phyloP scores from a whole-genome alignment of 2,113 vertebrate genomes.

The Leucopternis melanops region DNA sequence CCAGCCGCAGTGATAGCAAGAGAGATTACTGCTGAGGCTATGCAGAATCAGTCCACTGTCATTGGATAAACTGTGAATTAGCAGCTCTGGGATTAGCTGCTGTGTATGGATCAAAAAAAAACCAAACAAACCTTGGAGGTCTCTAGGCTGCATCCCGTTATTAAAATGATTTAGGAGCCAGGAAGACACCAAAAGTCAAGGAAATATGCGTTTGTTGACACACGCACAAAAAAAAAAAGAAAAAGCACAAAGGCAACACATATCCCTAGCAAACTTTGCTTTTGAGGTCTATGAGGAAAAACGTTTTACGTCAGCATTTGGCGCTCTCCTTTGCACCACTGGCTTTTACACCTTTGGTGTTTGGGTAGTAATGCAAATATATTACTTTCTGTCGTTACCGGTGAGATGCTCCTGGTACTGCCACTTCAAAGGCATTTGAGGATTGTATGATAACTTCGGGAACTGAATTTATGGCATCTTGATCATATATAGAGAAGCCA shows the following conservation, averaged over 20 bases:
- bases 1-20: not conserved
- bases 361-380: accelerated
- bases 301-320: not conserved
- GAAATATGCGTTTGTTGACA: not conserved
- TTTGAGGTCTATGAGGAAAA: not conserved
- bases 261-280: no score
- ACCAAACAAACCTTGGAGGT: not conserved
- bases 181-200: not conserved
- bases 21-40: not conserved
- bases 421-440: not conserved
- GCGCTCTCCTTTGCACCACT: accelerated
- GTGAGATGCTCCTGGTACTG: not conserved
- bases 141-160: not conserved
- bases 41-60: not conserved
- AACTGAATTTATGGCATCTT: not conserved
- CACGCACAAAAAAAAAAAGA: not conserved
- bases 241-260: not conserved
- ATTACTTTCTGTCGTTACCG: accelerated
- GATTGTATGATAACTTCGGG: not conserved
- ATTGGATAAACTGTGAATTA: not conserved
- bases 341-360: accelerated
- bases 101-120: not conserved
- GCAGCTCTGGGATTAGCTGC: not conserved
- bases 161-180: not conserved
- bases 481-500: not conserved